Evolutionary conservation across 2,888 invertebrate genomes (phyloP), one percentile per base, ranked within the genome.

Genomic region (Perizoma flavofasciatum): DNA sequence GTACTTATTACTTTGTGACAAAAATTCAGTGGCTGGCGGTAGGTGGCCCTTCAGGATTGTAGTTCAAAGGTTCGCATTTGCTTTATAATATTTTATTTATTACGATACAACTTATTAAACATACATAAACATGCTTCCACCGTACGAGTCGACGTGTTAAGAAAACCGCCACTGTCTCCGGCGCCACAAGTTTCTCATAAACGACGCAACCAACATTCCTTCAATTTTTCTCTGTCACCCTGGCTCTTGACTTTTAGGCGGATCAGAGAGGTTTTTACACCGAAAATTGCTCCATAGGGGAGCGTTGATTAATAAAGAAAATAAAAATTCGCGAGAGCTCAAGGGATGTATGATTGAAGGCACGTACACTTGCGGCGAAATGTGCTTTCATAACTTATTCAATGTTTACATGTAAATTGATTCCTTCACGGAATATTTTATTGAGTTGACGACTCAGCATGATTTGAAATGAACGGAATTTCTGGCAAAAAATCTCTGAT

Each of bases 301-400:
- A 78, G 81, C 73, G 80, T 79, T 84, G 86, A 88, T 88, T 89
- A 88, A 87, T 85, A 88, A 84, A 85, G 80, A 81, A 85, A 85
- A 85, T 84, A 86, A 84, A 85, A 82, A 78, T 73, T 75, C 72
- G 68, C 74, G 62, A 70, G 66, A 71, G 68, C 69, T 71, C 63
- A 65, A 65, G 68, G 67, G 73, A 74, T 72, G 70, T 77, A 77
- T 82, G 82, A 85, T 85, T 82, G 78, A 78, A 71, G 74, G 72
- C 64, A 73, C 78, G 75, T 82, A 78, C 81, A 81, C 37, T 66
- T 66, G 65, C 71, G 65, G 60, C 59, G 56, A 68, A 77, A 77
- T 72, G 66, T 58, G 61, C 70, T 74, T 73, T 74, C 72, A 65
- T 70, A 49, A 66, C 59, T 73, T 70, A 70, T 75, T 73, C 65